Conservation (phyloP, 2,888 invertebrate genomes). For the Stenodema calcarata region DNA sequence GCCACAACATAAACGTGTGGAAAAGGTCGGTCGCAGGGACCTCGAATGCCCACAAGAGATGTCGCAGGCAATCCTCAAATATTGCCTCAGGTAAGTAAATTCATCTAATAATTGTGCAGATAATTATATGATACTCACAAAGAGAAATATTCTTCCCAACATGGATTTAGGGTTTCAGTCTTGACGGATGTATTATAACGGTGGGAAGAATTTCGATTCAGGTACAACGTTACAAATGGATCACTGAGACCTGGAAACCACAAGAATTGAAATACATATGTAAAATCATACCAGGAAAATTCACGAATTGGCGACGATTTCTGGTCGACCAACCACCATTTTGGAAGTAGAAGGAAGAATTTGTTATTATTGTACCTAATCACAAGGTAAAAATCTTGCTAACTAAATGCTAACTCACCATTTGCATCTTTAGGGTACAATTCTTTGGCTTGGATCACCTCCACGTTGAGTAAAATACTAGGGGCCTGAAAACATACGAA, state of each 20-base stretch:
- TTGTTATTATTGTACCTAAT: background rate
- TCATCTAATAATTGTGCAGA: background rate
- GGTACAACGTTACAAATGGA: slow-evolving; percentile 92
- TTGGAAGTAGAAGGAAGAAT: no score
- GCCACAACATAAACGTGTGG: no score
- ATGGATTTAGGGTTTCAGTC: slow-evolving; percentile 84
- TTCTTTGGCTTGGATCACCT: slow-evolving; percentile 86
- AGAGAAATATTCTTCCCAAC: slow-evolving; percentile 97
- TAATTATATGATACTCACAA: slow-evolving; percentile 72
- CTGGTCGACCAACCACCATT: no score
- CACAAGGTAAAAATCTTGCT: background rate
- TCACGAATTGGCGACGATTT: no score
- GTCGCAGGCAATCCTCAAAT: no score
- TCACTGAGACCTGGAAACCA: slow-evolving; percentile 79
- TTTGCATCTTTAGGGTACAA: slow-evolving; percentile 84
- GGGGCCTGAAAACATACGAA: slow-evolving; percentile 70
- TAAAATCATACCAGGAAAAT: no score
- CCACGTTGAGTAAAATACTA: slow-evolving; percentile 81
- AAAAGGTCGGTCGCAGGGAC: no score
- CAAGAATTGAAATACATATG: no score
- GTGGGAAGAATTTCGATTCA: slow-evolving; percentile 77
- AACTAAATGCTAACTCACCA: slow-evolving; percentile 62
- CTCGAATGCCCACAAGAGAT: no score
- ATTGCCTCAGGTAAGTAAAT: no score
- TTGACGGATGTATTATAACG: slow-evolving; percentile 92